These are phyloP conservation scores for Bagarius yarrelli DNA, from an alignment of 2,113 vertebrate species.

Conservation along the genomic window DNA sequence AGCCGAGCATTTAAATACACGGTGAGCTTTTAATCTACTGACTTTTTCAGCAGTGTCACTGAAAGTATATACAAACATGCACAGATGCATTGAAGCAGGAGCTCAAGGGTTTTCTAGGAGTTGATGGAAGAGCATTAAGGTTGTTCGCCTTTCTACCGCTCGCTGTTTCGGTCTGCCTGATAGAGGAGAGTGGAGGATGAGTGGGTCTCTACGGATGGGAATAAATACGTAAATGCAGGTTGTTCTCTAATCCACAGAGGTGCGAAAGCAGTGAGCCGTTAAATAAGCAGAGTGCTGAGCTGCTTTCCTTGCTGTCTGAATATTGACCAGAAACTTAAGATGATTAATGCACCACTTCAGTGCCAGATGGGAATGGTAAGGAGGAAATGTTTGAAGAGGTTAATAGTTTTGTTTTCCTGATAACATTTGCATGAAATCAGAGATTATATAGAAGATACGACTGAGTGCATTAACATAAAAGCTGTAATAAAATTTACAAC, in stretches of 20 bases:
- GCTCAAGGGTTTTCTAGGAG: conserved; percentile 41
- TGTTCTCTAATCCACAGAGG: conserved; percentile 58
- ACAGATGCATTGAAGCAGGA: conserved; percentile 44
- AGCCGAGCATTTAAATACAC: conserved; percentile 45
- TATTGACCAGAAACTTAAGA: conserved; percentile 61
- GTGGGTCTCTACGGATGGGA: conserved; percentile 53
- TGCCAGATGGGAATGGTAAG: conserved; percentile 20
- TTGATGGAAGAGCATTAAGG: conserved; percentile 45
- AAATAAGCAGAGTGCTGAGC: conserved; percentile 59
- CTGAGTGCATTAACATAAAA: neutral
- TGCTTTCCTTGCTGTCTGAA: conserved; percentile 53
- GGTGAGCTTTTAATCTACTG: conserved; percentile 47
- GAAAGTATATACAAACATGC: conserved; percentile 41
- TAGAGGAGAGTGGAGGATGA: conserved; percentile 48
- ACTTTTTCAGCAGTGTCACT: conserved; percentile 34
- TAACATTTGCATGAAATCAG: conserved; percentile 33
- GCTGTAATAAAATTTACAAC: conserved; percentile 7
- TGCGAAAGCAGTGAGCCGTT: conserved; percentile 56
- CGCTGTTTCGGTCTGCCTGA: conserved; percentile 36
- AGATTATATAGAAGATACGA: conserved; percentile 23
- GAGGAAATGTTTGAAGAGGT: conserved; percentile 31
- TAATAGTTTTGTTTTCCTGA: conserved; percentile 54
- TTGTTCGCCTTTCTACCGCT: conserved; percentile 15
- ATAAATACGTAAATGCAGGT: conserved; percentile 57
- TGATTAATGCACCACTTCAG: conserved; percentile 59